A percentile compares a stretch with the other conserved stretches of the same genome.
Conservation (phyloP, 1,140 invertebrate genomes). For the Aphelenchoides besseyi region DNA sequence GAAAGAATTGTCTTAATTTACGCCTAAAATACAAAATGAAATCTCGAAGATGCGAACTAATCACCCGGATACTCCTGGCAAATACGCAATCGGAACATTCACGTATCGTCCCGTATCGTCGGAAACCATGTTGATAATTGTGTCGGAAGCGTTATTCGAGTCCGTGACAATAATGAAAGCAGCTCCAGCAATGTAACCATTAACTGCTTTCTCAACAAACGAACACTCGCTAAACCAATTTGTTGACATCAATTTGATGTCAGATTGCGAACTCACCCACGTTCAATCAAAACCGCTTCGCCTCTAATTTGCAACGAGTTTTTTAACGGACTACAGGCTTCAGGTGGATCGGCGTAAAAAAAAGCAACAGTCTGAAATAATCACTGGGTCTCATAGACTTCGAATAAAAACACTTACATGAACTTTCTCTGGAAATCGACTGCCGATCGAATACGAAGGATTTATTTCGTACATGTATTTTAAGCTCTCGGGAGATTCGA, state of each 20-base stretch:
- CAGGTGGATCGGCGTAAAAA: constrained; percentile 46
- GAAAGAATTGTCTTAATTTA: constrained; percentile 43
- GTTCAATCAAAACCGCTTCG: constrained; percentile 49
- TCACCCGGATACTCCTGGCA: constrained; percentile 52
- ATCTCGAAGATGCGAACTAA: no score
- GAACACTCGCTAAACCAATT: constrained; percentile 50
- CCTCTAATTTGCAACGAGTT: constrained; percentile 29
- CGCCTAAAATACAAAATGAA: constrained; percentile 39
- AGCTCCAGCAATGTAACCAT: constrained; percentile 50
- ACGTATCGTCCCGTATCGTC: constrained; percentile 44
- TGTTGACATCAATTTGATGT: not conserved
- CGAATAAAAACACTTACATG: constrained; percentile 18
- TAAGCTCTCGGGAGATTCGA: constrained; percentile 8
- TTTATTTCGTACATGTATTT: constrained; percentile 13
- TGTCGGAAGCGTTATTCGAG: constrained; percentile 45
- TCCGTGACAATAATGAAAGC: constrained; percentile 47
- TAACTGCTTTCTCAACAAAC: constrained; percentile 52
- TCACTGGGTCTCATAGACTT: not conserved
- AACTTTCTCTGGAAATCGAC: constrained; percentile 21
- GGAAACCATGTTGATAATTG: constrained; percentile 55
- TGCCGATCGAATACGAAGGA: constrained; percentile 24
- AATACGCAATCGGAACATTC: constrained; percentile 48
- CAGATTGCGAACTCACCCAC: constrained; percentile 40
- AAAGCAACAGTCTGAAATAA: constrained; percentile 30
- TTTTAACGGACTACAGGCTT: constrained; percentile 45